Evolutionary conservation across 1,140 invertebrate species (phyloP).

Genomic region (Neotoxoptera formosana): DNA sequence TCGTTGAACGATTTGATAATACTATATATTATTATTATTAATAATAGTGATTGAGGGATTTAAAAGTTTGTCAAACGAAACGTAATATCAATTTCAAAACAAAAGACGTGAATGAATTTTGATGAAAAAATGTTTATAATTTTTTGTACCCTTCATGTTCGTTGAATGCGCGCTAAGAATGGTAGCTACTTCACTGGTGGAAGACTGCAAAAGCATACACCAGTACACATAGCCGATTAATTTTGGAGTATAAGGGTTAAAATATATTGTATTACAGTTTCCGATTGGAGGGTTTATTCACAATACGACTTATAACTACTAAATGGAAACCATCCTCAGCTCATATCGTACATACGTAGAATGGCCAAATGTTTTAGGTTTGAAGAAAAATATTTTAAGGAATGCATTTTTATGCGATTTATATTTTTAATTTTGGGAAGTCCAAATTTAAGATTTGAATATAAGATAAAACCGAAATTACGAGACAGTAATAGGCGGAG

Average conservation of each 20-base stretch:
- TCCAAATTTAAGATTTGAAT: neutral
- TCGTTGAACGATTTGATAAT: neutral
- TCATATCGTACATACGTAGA: neutral
- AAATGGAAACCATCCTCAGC: neutral
- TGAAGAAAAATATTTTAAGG: neutral
- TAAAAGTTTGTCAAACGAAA: neutral
- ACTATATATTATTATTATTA: too few relatives aligned
- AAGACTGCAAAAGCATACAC: neutral
- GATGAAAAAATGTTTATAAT: neutral
- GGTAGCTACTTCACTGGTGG: neutral
- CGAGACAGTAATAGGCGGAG: neutral
- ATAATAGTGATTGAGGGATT: neutral
- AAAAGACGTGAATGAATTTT: neutral
- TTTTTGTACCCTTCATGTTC: neutral
- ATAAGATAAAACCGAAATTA: neutral
- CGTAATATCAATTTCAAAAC: neutral
- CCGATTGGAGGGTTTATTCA: neutral
- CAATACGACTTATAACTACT: neutral
- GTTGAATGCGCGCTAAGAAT: neutral
- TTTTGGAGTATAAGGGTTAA: neutral
- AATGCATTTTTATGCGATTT: too few relatives aligned
- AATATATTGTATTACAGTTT: neutral
- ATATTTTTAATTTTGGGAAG: neutral
- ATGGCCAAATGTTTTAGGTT: neutral
- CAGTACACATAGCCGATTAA: neutral